Base-by-base conservation (phyloP, 2,888 invertebrate species). In the Mamestra brassicae region DNA sequence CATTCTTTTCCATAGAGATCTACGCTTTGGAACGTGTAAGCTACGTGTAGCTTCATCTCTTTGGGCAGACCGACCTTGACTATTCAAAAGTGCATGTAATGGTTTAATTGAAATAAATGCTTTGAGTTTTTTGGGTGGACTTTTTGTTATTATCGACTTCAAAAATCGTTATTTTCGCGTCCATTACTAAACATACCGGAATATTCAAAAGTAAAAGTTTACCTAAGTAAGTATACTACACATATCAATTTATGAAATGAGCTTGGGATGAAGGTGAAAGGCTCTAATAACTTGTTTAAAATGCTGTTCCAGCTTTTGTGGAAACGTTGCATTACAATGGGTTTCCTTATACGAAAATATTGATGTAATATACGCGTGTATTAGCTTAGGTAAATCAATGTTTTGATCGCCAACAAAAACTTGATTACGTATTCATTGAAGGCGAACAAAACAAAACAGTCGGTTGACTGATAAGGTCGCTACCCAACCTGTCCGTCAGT, bases 361-460 rank as follows among this genome's bases (percentile, higher is more conserved):
- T 45, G 61, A 62, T 38, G 13, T 54, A 52, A 42, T 34, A 42
- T 5, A 15, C 11, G 36, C 6, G 17, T 55, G 45, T 60, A 77
- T 57, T 62, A 38, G 38, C 54, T 47, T 45, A 57, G 57, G 52
- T 67, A 50, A 63, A 67, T 34, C n/a, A 80, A 74, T 66, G 38
- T 66, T 67, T 80, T 57, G n/a, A 26, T 38, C 11, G 34, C 58
- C 7, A 60, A 60, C 47, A 60, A 54, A 71, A 50, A 72, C 55
- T 72, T 57, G 26, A 76, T 80, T 76, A 60, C 47, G 8, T 74
- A 65, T 80, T 74, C 64, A 80, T 64, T 42, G 60, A 73, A 47
- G 34, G 57, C 38, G 55, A 54, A 72, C 52, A 38, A 80, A 76
- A 36, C 42, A 76, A 62, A 72, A 80, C 62, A 62, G 61, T 52